Evolutionary conservation across 2,888 invertebrate species (phyloP).

Genomic region (Limenitis camilla): DNA sequence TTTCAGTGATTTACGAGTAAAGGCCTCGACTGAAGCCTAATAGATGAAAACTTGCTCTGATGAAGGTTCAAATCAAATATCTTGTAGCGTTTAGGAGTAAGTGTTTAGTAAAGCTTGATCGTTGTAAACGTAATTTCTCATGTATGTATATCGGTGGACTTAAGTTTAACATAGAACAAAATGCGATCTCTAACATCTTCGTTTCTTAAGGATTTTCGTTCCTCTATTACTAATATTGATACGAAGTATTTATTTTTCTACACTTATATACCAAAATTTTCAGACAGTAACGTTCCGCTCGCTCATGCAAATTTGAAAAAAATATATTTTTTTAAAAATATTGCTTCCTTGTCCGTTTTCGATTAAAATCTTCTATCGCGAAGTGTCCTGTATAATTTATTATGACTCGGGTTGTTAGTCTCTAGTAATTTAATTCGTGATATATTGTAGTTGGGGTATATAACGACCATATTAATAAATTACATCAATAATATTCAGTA

Average conservation of each 20-base stretch:
- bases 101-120: background rate
- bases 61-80: too few relatives aligned
- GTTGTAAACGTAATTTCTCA: background rate
- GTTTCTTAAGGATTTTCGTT: slow-evolving; percentile 4
- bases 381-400: slow-evolving; percentile 5
- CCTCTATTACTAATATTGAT: slow-evolving; percentile 5
- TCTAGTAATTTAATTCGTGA: background rate
- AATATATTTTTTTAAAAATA: slow-evolving; percentile 13
- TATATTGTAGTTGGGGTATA: background rate
- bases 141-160: slow-evolving; percentile 1
- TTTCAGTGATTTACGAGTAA: too few relatives aligned
- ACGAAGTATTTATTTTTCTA: slow-evolving; percentile 15
- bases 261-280: slow-evolving; percentile 1
- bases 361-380: slow-evolving; percentile 1
- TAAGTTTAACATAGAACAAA: slow-evolving; percentile 6
- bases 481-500: too few relatives aligned
- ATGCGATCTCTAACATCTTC: slow-evolving; percentile 8
- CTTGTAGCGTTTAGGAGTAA: too few relatives aligned
- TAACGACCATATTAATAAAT: too few relatives aligned
- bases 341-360: slow-evolving; percentile 3
- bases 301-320: slow-evolving; percentile 4
- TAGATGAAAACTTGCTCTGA: too few relatives aligned
- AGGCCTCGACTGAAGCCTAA: too few relatives aligned
- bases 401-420: background rate
- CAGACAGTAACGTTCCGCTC: slow-evolving; percentile 9